A percentile compares a stretch with the other conserved stretches of the same genome.
Conservation (phyloP, 2,888 invertebrate genomes). For the Himalopsyche tibetana region DNA sequence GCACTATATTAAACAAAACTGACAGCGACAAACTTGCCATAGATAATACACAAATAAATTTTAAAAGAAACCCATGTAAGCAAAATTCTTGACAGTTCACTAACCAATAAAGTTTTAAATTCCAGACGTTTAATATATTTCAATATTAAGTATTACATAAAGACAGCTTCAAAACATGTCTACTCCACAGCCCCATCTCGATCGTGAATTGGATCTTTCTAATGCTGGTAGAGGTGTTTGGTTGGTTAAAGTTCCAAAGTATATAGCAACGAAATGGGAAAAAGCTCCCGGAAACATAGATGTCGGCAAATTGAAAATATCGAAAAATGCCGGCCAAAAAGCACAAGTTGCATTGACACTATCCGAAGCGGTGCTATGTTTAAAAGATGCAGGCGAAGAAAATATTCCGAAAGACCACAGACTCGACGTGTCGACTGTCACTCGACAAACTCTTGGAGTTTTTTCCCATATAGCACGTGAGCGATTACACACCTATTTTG, state of each 20-base stretch:
- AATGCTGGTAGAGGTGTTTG: slow-evolving; percentile 95
- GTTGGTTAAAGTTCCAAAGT: slow-evolving; percentile 98
- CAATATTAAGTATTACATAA: too few species aligned
- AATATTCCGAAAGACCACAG: slow-evolving; percentile 94
- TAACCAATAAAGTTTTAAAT: too few species aligned
- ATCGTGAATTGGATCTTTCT: slow-evolving; percentile 90
- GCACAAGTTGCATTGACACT: slow-evolving; percentile 92
- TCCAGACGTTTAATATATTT: too few species aligned
- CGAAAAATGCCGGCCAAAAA: slow-evolving; percentile 86
- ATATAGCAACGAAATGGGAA: slow-evolving; percentile 96
- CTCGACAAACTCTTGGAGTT: slow-evolving; percentile 93
- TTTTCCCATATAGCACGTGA: slow-evolving; percentile 90
- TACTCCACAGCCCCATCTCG: slow-evolving; percentile 77
- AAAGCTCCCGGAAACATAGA: slow-evolving; percentile 93
- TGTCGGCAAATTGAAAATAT: slow-evolving; percentile 94
- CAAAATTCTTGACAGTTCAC: too few species aligned
- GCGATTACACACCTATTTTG: slow-evolving; percentile 68
- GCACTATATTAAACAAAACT: too few species aligned
- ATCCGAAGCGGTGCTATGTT: slow-evolving; percentile 86
- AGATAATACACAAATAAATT: too few species aligned
- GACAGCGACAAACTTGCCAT: too few species aligned
- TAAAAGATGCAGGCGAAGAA: slow-evolving; percentile 87
- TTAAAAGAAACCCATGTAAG: too few species aligned
- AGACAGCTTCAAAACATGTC: slow-evolving; percentile 67
- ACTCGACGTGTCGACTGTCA: slow-evolving; percentile 93